Conservation (phyloP, 2,888 invertebrate genomes). For the Polia nebulosa region DNA sequence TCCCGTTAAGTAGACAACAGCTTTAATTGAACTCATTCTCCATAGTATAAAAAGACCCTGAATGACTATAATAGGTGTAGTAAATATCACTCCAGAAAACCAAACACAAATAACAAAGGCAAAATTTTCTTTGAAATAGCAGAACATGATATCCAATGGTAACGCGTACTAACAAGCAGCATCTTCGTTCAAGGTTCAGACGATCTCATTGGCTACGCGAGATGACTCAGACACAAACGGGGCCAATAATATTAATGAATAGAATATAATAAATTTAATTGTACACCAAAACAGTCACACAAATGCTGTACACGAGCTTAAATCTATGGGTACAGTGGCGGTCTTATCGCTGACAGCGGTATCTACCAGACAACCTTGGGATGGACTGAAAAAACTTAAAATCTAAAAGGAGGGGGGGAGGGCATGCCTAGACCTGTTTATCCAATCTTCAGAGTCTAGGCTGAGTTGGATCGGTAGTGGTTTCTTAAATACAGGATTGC, state of each 20-base stretch:
- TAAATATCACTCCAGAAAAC: background rate
- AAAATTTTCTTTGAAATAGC: background rate
- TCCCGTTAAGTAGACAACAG: background rate
- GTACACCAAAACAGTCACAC: no score
- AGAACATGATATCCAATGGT: background rate
- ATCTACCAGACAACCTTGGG: no score
- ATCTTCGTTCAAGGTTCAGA: constrained; percentile 8
- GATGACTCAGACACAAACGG: constrained; percentile 30
- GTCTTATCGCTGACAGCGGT: no score
- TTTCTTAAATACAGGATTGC: constrained; percentile 46
- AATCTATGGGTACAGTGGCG: no score
- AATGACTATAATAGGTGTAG: background rate
- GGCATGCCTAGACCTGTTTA: constrained; percentile 60
- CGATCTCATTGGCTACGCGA: constrained; percentile 14
- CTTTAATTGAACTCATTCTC: constrained; percentile 10
- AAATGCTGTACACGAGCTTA: no score
- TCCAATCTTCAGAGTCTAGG: constrained; percentile 37
- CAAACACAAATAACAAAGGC: background rate
- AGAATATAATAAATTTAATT: no score
- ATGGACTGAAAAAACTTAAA: no score
- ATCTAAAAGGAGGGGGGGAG: no score
- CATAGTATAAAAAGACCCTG: background rate
- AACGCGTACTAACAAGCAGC: background rate
- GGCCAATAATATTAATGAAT: constrained; percentile 53
- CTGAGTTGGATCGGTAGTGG: constrained; percentile 47